Evolutionary conservation across 37 sponge, comb jelly and placozoan species (phyloP), one percentile per base, ranked within the genome.

Genomic region (Oopsacas minuta): DNA sequence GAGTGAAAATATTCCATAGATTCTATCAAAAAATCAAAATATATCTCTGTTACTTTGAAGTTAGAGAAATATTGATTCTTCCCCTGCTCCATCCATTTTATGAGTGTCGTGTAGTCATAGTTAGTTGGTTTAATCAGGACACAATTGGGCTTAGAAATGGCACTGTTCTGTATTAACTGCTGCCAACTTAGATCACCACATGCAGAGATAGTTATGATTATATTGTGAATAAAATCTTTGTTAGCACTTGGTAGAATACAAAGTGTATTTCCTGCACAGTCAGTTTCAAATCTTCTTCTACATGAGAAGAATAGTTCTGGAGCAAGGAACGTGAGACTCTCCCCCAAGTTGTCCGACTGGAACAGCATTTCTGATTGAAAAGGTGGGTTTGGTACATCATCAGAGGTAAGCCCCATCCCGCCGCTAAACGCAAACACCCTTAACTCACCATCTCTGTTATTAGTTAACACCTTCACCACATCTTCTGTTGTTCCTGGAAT

Each of bases 371-470:
- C 75, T 32, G 32, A 20, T n/a, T 25, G 75, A 5, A 3, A 61
- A 25, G 22, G 75, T 10, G 75, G 75, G 28, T 61, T 61, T 5
- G 75, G 75, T n/a, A 34, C 28, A 7, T 61, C 75, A 32, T 61
- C 75, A 3, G 7, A 3, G 5, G 75, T 32, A 32, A 10, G 22
- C 22, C 75, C 75, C 7, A 61, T 61, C 22, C 75, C 75, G 30
- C 75, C 75, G 22, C 28, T 61, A 10, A 61, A n/a, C 22, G 75
- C 30, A 34, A 61, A 61, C 7, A 61, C 7, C 22, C 75, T 61
- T 34, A 61, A 5, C 30, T 61, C 75, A 34, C 75, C 75, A 61
- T 61, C 75, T 61, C 75, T 61, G 75, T 61, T 61, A n/a, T 61
- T 12, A n/a, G 28, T 34, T 34, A 61, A n/a, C 75, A 61, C 75